Evolutionary conservation across 2,797 vertebrate genomes (phyloP), one percentile per base, ranked within the genome.

Genomic region (Danio choprae): DNA sequence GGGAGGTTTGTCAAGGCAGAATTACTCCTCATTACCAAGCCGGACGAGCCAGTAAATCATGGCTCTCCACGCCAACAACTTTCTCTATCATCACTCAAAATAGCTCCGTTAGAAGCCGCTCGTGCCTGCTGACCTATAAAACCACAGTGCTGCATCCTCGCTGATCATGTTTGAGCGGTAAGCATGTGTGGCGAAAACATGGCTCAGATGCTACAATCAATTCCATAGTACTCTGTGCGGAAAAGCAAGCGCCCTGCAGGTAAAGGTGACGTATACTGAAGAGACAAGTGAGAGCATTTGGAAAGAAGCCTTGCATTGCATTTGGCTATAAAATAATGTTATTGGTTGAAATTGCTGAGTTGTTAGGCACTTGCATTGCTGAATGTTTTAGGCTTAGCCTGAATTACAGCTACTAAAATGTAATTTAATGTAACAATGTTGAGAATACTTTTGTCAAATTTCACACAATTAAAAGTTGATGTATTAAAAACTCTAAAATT

Each of bases 11-110:
- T 92, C 90, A 90, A 91, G 91, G 87, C 87, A 88, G 91, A 93
- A 93, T 94, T 93, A 93, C 92, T 92, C 89, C 92, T 94, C 92
- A 93, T 94, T 94, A 94, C 83, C 70, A 86, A 84, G 86, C 86
- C 84, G 83, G 86, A 92, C 89, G 86, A 92, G 88, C 90, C 89
- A 92, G 88, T 94, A 94, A 94, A 94, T 93, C 93, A 94, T 86
- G 74, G 84, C 76, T 88, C 84, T 86, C 90, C 69, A 76, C 76
- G 10, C 74, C 88, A 88, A 79, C 88, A 90, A 89, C 90, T 87
- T 84, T 85, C 84, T 86, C 87, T 83, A 80, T 91, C 91, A 93
- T 93, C 92, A 91, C 88, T 93, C 92, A 91, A 85, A 90, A 90
- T 84, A 86, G 86, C 86, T 88, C 84, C 78, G 50, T 74, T 90